These are phyloP conservation scores for Argya squamiceps DNA, from an alignment of 2,797 vertebrate species.

Conservation along the genomic window DNA sequence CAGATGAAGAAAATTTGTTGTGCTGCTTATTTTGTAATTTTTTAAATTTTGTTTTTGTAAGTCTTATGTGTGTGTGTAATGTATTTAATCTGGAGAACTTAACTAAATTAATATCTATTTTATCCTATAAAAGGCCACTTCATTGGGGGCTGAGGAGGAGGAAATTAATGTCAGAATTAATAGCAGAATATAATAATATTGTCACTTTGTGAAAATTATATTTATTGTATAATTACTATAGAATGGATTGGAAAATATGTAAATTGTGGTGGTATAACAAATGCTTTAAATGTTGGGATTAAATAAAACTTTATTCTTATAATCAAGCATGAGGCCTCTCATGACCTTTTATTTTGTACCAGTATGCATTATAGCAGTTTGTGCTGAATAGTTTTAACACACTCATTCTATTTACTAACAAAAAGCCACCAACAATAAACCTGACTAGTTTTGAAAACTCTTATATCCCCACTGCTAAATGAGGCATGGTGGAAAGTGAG, in stretches of 20 bases:
- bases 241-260: not conserved
- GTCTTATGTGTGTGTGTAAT: not conserved
- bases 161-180: not conserved
- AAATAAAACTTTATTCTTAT: conserved; percentile 55
- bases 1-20: not conserved
- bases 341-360: not conserved
- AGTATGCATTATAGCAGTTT: not conserved
- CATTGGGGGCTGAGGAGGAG: not conserved
- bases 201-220: not conserved
- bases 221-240: not conserved
- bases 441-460: not conserved
- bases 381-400: not conserved
- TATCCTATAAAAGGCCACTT: not conserved
- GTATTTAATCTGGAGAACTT: not conserved
- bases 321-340: not conserved
- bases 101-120: not conserved
- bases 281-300: conserved; percentile 30
- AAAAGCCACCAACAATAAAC: not conserved
- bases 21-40: conserved; percentile 37
- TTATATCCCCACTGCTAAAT: not conserved
- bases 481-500: not conserved
- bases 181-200: not conserved
- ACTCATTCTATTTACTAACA: not conserved
- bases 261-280: not conserved
- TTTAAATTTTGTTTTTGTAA: not conserved